These are phyloP conservation scores for Pseudomyrmex concolor DNA, from an alignment of 1,140 invertebrate species.

Conservation along the genomic window DNA sequence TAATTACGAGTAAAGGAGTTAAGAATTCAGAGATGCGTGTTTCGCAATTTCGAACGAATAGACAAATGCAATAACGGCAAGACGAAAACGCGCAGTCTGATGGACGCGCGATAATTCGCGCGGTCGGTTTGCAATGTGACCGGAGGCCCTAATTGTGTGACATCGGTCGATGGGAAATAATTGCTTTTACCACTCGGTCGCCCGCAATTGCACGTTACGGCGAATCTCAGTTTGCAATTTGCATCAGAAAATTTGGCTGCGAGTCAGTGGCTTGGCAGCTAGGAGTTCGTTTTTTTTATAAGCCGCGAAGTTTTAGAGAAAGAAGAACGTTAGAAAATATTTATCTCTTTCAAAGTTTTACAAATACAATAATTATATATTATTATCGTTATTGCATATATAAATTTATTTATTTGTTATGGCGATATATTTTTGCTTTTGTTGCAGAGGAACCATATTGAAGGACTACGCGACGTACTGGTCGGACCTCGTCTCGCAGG, in stretches of 20 bases:
- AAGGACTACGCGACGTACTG: slow-evolving; percentile 90
- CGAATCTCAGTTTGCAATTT: slow-evolving; percentile 45
- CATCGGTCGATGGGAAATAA: slow-evolving; percentile 55
- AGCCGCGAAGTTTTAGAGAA: too few species aligned
- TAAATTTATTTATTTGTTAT: not conserved
- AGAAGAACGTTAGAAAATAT: slow-evolving; percentile 12
- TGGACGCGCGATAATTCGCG: slow-evolving; percentile 9
- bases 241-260: slow-evolving; percentile 14
- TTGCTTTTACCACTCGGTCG: slow-evolving; percentile 38
- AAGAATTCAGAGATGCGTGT: not conserved
- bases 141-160: slow-evolving; percentile 55
- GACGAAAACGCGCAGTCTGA: not conserved
- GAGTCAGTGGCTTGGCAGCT: not conserved
- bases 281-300: too few species aligned
- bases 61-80: slow-evolving; percentile 25
- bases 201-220: slow-evolving; percentile 31
- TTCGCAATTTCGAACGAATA: not conserved
- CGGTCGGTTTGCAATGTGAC: not conserved
- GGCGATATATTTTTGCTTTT: slow-evolving; percentile 58
- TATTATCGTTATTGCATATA: too few species aligned
- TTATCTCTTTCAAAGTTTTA: not conserved
- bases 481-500: slow-evolving; percentile 85
- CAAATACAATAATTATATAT: too few species aligned
- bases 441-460: slow-evolving; percentile 89
- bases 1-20: too few species aligned